These are phyloP conservation scores for Aspidapion aeneum DNA, from an alignment of 2,888 invertebrate genomes.

Conservation along the genomic window DNA sequence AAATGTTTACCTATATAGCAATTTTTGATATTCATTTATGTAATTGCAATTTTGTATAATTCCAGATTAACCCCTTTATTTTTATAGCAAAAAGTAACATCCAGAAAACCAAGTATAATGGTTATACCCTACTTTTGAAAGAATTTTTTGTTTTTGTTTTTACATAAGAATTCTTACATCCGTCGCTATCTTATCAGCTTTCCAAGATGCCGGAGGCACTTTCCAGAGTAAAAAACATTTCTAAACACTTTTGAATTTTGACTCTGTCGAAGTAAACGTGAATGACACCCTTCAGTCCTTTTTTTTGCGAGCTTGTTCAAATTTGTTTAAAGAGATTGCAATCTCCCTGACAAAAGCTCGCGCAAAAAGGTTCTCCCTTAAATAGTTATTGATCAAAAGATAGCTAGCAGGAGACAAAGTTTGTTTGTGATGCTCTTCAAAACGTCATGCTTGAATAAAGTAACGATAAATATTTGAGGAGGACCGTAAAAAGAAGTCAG, in stretches of 20 bases:
- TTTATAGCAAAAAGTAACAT: too few species aligned
- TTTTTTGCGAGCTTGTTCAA: conserved; percentile 35
- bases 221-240: not conserved
- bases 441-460: conserved; percentile 23
- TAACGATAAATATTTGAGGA: conserved; percentile 26
- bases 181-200: too few species aligned
- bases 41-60: too few species aligned
- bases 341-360: conserved; percentile 31
- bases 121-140: too few species aligned
- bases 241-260: not conserved
- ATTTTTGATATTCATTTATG: too few species aligned
- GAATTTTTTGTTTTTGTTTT: too few species aligned
- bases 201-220: not conserved
- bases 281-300: not conserved
- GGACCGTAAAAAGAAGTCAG: not conserved
- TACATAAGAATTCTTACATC: too few species aligned
- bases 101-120: too few species aligned
- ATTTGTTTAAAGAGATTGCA: conserved; percentile 43
- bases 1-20: too few species aligned
- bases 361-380: conserved; percentile 2
- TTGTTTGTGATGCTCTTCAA: conserved; percentile 23
- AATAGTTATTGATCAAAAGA: conserved; percentile 24
- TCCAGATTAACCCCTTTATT: too few species aligned
- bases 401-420: conserved; percentile 21
- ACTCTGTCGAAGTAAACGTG: not conserved